phyloP scores from a whole-genome alignment of 2,113 vertebrate genomes.

The Mesoclemmys tuberculata region DNA sequence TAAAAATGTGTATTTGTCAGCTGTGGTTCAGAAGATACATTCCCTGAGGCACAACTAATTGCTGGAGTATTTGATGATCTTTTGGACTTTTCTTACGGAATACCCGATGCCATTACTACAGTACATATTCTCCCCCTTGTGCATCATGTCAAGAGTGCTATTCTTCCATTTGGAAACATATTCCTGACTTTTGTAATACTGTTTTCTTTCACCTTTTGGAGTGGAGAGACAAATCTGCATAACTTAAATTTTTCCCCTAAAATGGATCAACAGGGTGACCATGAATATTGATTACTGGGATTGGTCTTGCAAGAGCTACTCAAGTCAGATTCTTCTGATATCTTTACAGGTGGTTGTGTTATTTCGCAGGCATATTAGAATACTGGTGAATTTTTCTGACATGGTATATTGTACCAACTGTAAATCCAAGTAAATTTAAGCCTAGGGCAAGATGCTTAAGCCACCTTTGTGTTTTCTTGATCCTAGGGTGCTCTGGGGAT shows the following conservation, averaged over 20 bases:
- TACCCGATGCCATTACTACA: rapidly evolving
- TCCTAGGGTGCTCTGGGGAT: neutral
- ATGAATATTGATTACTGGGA: neutral
- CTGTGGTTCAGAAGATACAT: neutral
- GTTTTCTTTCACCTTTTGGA: neutral
- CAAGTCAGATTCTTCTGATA: neutral
- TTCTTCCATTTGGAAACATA: neutral
- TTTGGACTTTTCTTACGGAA: neutral
- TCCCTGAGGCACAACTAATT: neutral
- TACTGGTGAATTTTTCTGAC: neutral
- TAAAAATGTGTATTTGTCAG: neutral
- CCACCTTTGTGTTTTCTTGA: neutral
- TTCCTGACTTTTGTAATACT: neutral
- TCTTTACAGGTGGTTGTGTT: neutral
- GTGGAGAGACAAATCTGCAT: neutral
- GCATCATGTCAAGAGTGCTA: neutral
- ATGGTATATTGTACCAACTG: neutral
- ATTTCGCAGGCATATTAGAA: neutral
- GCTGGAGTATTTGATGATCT: neutral
- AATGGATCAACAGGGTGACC: neutral
- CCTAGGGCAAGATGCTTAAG: neutral
- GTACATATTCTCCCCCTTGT: neutral
- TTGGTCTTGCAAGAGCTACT: neutral
- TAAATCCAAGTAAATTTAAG: neutral
- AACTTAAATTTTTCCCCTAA: neutral